Percentiles rank a stretch among this genome's conserved stretches.
phyloP scores from a whole-genome alignment of 2,888 invertebrate genomes.

The Tenthredo distinguenda region DNA sequence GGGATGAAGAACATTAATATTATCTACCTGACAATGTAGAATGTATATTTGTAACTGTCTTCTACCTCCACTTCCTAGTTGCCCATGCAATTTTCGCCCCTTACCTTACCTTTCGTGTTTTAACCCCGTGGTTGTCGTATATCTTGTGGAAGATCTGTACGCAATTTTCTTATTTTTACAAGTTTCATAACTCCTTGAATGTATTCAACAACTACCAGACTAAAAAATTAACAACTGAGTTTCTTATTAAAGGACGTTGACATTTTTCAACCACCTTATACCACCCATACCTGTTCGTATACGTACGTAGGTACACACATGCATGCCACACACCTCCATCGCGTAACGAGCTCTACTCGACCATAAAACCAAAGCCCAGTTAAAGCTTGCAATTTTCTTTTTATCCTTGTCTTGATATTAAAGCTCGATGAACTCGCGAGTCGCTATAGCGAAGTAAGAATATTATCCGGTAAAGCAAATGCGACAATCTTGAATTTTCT shows the following conservation, averaged over 20 bases:
- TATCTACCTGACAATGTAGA: not conserved
- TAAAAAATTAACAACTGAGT: not conserved
- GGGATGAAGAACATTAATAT: conserved; percentile 21
- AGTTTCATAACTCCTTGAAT: not conserved
- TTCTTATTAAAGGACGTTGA: not conserved
- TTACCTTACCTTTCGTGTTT: not conserved
- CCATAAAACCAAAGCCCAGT: conserved; percentile 34
- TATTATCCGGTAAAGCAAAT: not conserved
- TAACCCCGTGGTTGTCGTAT: not conserved
- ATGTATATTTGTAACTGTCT: conserved; percentile 16
- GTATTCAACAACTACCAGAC: conserved; percentile 14
- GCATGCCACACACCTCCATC: not conserved
- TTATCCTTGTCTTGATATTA: conserved; percentile 19
- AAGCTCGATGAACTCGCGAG: not conserved
- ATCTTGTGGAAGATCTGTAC: not conserved
- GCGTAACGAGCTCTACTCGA: conserved; percentile 28
- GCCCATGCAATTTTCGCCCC: not conserved
- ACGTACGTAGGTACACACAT: not conserved
- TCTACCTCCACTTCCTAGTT: not conserved
- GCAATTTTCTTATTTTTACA: not conserved
- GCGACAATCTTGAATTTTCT: conserved; percentile 14
- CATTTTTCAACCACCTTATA: not conserved
- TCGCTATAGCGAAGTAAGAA: not conserved
- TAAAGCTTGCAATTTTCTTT: conserved; percentile 45
- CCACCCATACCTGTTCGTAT: not conserved